Conservation (phyloP, 2,113 vertebrate species). For the Kryptolebias marmoratus region DNA sequence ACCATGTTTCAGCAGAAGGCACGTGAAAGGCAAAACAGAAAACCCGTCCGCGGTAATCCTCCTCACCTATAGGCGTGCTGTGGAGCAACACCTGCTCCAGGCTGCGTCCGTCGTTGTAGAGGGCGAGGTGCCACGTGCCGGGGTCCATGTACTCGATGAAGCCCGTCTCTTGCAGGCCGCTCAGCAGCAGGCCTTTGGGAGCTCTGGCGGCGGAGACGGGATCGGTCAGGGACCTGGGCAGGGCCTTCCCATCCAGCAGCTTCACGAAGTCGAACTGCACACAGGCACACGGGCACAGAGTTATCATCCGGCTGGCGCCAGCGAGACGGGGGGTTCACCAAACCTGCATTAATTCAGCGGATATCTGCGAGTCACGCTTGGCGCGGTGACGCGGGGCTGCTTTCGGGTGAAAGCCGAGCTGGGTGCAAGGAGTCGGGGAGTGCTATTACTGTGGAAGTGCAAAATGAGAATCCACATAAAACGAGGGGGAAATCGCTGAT, state of each 20-base stretch:
- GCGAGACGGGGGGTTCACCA: background rate
- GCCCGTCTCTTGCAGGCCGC: slow-evolving; percentile 91
- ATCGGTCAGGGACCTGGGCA: slow-evolving; percentile 88
- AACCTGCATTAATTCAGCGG: slow-evolving; percentile 21
- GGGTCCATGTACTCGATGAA: slow-evolving; percentile 99
- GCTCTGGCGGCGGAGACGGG: slow-evolving; percentile 83
- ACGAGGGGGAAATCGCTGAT: no score
- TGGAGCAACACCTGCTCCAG: slow-evolving; percentile 92
- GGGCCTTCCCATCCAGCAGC: slow-evolving; percentile 94
- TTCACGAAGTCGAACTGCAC: slow-evolving; percentile 97
- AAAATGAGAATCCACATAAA: slow-evolving; percentile 9
- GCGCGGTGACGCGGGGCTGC: slow-evolving; percentile 26
- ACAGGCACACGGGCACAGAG: background rate
- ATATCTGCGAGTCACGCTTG: slow-evolving; percentile 7
- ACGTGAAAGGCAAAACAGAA: background rate
- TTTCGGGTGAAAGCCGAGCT: slow-evolving; percentile 27
- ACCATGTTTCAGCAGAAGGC: background rate
- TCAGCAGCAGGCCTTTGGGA: slow-evolving; percentile 90
- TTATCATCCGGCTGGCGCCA: slow-evolving; percentile 1
- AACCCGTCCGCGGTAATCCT: background rate
- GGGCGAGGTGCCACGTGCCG: slow-evolving; percentile 94
- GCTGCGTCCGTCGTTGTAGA: slow-evolving; percentile 97
- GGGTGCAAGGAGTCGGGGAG: slow-evolving; percentile 1
- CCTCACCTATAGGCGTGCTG: slow-evolving; percentile 92
- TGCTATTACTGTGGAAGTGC: slow-evolving; percentile 10